Evolutionary conservation across 2,113 vertebrate genomes (phyloP).

Genomic region (Pterocles orientalis): DNA sequence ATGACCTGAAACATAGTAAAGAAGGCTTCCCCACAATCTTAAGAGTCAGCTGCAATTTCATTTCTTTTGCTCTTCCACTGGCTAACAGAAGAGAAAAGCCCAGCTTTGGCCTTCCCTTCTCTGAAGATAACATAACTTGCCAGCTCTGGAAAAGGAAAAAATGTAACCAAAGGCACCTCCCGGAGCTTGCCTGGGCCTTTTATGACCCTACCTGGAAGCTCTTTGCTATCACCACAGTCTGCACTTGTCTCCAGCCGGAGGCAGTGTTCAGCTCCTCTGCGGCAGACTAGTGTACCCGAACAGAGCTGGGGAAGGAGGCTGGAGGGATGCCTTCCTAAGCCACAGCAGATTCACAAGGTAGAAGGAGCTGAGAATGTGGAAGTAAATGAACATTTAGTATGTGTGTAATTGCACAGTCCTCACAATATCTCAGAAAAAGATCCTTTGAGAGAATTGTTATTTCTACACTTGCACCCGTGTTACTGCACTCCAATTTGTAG

Average conservation of each 20-base stretch:
- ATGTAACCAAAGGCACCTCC: no score
- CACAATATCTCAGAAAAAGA: not conserved
- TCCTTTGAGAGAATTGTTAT: not conserved
- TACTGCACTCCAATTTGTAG: not conserved
- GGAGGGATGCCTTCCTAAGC: not conserved
- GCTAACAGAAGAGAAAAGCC: not conserved
- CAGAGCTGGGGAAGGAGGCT: not conserved
- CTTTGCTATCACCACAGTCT: not conserved
- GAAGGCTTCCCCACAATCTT: not conserved
- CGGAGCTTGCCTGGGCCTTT: not conserved
- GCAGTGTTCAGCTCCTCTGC: not conserved
- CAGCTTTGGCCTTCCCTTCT: not conserved
- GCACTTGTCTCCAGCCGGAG: not conserved
- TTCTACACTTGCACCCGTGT: not conserved
- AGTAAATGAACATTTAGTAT: not conserved
- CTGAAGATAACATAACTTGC: not conserved
- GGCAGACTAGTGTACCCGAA: not conserved
- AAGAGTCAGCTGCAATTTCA: not conserved
- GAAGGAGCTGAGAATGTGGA: not conserved
- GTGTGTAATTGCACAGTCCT: not conserved
- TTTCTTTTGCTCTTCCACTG: constrained; percentile 4
- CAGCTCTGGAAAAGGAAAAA: not conserved
- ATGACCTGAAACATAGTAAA: not conserved
- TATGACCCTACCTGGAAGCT: not conserved
- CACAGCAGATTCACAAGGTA: not conserved